phyloP scores from a whole-genome alignment of 30 jellyfish, hydroid and myxozoan species.

The Nemopilema nomurai region DNA sequence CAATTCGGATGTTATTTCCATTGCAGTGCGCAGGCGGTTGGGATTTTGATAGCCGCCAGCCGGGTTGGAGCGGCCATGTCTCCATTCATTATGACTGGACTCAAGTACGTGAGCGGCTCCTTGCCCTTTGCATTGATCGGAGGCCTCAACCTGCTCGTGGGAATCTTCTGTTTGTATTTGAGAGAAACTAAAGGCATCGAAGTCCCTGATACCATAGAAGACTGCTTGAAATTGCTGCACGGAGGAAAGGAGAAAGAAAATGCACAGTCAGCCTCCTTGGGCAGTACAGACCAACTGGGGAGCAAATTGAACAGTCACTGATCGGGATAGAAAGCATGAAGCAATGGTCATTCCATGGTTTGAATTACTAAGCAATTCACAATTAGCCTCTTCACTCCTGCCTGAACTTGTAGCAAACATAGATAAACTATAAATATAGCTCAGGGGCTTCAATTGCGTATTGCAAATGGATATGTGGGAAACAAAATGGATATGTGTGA shows the following conservation, averaged over 20 bases:
- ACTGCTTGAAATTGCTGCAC: slow-evolving; percentile 1
- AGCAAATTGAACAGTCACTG: neutral
- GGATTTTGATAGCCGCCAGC: slow-evolving; percentile 70
- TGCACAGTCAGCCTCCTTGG: no score
- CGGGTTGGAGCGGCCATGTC: slow-evolving; percentile 82
- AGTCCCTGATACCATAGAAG: slow-evolving; percentile 25
- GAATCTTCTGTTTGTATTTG: slow-evolving; percentile 36
- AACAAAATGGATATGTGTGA: no score
- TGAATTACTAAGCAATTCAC: no score
- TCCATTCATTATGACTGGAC: slow-evolving; percentile 68
- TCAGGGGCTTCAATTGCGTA: no score
- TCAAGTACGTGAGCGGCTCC: slow-evolving; percentile 58
- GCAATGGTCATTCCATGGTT: neutral
- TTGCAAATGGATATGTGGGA: no score
- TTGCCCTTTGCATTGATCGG: slow-evolving; percentile 74
- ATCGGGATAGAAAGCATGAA: neutral
- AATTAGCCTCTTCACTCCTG: no score
- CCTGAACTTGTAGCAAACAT: no score
- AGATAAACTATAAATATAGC: no score
- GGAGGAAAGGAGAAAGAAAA: neutral
- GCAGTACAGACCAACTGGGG: no score
- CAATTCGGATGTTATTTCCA: neutral
- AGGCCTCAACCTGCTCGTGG: slow-evolving; percentile 30
- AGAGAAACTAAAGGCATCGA: slow-evolving; percentile 68
- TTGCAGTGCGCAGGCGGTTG: slow-evolving; percentile 79